Conservation (phyloP, 2,888 invertebrate genomes). For the Drosophila monieri region DNA sequence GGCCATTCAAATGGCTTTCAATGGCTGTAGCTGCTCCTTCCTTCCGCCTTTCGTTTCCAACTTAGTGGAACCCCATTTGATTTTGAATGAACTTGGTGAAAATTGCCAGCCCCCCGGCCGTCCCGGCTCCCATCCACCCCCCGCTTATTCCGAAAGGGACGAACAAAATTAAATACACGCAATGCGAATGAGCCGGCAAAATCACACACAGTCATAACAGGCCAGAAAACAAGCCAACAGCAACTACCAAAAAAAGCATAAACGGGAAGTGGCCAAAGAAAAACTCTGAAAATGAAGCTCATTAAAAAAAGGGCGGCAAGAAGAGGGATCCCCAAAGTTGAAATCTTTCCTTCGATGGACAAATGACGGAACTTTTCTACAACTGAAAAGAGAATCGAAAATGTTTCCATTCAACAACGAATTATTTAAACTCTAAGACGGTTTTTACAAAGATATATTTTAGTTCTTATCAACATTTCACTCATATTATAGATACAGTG, state of each 20-base stretch:
- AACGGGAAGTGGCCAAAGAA: conserved; percentile 25
- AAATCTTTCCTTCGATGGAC: conserved; percentile 30
- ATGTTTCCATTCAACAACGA: neutral
- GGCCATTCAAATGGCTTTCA: conserved; percentile 74
- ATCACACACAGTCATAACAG: conserved; percentile 68
- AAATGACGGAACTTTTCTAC: conserved; percentile 35
- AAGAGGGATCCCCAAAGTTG: conserved; percentile 31
- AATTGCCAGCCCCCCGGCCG: conserved; percentile 60
- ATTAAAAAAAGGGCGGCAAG: conserved; percentile 58
- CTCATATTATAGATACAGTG: no score
- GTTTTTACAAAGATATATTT: no score
- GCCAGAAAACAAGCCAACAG: conserved; percentile 56
- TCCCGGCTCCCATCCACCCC: conserved; percentile 19
- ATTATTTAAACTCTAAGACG: neutral
- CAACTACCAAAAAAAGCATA: conserved; percentile 28
- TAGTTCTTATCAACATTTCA: no score
- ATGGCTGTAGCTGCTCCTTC: conserved; percentile 58
- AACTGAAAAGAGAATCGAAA: conserved; percentile 12
- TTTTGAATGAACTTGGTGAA: conserved; percentile 77
- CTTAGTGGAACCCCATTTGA: conserved; percentile 76
- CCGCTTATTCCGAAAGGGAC: conserved; percentile 27
- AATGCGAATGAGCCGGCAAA: conserved; percentile 59
- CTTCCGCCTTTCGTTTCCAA: conserved; percentile 4
- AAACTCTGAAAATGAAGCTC: conserved; percentile 52
- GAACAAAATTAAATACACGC: conserved; percentile 70